Conservation (phyloP, 2,888 invertebrate genomes). For the Tyria jacobaeae region DNA sequence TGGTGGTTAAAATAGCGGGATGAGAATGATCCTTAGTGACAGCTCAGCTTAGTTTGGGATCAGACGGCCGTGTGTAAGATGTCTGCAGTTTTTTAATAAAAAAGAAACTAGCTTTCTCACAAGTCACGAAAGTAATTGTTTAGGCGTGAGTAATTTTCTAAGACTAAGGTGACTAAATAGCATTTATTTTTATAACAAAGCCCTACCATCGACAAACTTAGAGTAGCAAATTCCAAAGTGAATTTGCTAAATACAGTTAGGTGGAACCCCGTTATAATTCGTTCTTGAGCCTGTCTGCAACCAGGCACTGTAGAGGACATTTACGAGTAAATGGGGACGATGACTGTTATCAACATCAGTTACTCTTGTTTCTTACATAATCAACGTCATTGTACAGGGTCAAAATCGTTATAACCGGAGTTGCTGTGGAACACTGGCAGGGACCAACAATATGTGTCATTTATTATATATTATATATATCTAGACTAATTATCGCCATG, state of each 20-base stretch:
- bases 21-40: no score
- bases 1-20: no score
- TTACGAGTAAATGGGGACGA: slow-evolving; percentile 7
- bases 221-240: not conserved
- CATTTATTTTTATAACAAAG: not conserved
- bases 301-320: slow-evolving; percentile 13
- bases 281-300: not conserved
- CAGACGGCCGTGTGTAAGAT: no score
- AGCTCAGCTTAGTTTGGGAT: no score
- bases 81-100: no score
- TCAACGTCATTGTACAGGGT: slow-evolving; percentile 15
- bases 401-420: slow-evolving; percentile 16
- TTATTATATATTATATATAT: no score
- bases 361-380: slow-evolving; percentile 13
- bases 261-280: slow-evolving; percentile 9
- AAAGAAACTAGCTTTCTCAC: not conserved
- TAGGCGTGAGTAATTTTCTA: slow-evolving; percentile 2
- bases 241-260: slow-evolving; percentile 9
- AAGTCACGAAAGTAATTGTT: not conserved
- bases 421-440: slow-evolving; percentile 7
- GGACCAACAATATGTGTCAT: not conserved
- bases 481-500: no score
- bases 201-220: no score
- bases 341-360: slow-evolving; percentile 16
- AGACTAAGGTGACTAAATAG: not conserved